A percentile compares a stretch with the other conserved stretches of the same genome.
phyloP scores from a whole-genome alignment of 1,140 invertebrate genomes.

The Brachionus calyciflorus region DNA sequence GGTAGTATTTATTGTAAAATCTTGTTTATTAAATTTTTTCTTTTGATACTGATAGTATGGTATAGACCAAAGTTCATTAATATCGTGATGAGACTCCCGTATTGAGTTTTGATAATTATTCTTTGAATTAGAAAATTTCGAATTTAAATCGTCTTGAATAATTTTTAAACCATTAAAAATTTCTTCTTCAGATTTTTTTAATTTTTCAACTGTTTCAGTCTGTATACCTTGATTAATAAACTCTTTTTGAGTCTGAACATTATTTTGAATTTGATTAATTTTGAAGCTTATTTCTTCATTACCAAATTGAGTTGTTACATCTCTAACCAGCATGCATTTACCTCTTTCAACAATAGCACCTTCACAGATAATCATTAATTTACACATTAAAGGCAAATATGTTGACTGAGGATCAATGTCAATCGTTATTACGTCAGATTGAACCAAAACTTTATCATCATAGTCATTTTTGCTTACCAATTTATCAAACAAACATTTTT shows the following conservation, averaged over 20 bases:
- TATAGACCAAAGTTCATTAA: constrained; percentile 23
- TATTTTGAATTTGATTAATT: not conserved
- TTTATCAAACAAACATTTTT: not conserved
- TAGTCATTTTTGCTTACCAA: not conserved
- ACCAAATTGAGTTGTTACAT: not conserved
- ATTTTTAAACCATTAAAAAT: not conserved
- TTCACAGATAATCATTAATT: constrained; percentile 37
- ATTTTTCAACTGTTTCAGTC: not conserved
- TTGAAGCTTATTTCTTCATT: constrained; percentile 4
- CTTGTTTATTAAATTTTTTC: constrained; percentile 27
- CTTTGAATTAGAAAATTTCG: not conserved
- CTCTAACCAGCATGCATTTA: constrained; percentile 18
- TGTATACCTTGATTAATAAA: not conserved
- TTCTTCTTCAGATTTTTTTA: not conserved
- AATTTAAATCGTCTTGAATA: not conserved
- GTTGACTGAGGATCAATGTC: constrained; percentile 42
- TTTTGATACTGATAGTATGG: constrained; percentile 43
- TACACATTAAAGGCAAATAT: constrained; percentile 43
- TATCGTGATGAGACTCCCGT: not conserved
- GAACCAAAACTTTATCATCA: not conserved
- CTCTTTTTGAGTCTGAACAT: too few species aligned
- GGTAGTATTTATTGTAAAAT: constrained; percentile 35
- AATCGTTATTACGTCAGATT: constrained; percentile 16
- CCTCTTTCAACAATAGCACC: constrained; percentile 30
- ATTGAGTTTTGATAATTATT: not conserved